Conservation (phyloP, 2,888 invertebrate species). For the Ornithoptera priamus region DNA sequence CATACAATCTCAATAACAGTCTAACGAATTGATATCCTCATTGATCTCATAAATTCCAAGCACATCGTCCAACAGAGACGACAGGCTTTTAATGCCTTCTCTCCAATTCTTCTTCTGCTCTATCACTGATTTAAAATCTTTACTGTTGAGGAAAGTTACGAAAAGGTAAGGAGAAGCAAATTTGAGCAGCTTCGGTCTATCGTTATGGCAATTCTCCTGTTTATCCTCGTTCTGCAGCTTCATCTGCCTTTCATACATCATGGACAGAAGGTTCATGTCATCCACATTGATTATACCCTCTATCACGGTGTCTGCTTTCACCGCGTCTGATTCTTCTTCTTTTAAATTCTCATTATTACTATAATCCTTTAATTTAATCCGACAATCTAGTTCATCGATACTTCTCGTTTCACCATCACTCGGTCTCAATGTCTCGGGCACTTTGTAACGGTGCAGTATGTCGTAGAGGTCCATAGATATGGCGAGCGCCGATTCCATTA, state of each 20-base stretch:
- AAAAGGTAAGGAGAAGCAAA: conserved; percentile 80
- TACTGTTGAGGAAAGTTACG: conserved; percentile 75
- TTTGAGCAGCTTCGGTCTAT: conserved; percentile 48
- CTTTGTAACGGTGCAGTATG: conserved; percentile 79
- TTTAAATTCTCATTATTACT: conserved; percentile 36
- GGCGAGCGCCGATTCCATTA: conserved; percentile 81
- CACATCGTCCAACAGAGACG: conserved; percentile 87
- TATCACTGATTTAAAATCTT: conserved; percentile 81
- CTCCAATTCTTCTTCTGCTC: conserved; percentile 84
- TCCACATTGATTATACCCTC: conserved; percentile 82
- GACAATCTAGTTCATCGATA: conserved; percentile 49
- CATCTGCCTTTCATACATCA: conserved; percentile 80
- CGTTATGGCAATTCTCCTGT: conserved; percentile 33
- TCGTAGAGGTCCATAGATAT: conserved; percentile 77
- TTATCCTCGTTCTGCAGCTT: conserved; percentile 49
- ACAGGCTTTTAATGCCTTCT: conserved; percentile 83
- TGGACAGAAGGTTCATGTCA: conserved; percentile 82
- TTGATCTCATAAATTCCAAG: conserved; percentile 79
- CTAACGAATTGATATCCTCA: conserved; percentile 81
- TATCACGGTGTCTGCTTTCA: conserved; percentile 77
- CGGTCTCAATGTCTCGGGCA: conserved; percentile 54
- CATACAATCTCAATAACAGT: conserved; percentile 82
- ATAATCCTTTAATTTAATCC: conserved; percentile 48
- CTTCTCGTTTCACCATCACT: conserved; percentile 46
- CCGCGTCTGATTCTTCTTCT: conserved; percentile 39